phyloP scores from a whole-genome alignment of 2,888 invertebrate genomes.

The Folsomia candida region DNA sequence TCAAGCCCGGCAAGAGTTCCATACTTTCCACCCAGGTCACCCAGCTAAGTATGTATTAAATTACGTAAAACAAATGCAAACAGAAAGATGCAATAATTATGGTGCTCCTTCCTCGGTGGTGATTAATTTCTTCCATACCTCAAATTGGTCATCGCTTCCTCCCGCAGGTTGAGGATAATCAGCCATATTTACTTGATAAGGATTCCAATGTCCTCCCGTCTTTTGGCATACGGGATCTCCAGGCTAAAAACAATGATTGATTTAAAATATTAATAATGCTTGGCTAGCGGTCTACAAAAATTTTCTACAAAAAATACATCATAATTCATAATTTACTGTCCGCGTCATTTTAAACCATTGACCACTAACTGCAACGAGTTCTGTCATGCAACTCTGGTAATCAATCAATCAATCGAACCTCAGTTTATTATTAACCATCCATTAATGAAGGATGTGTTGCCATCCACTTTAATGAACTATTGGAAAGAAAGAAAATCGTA shows the following conservation, averaged over 20 bases:
- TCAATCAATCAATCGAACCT: too few relatives aligned
- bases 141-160: conserved; percentile 85
- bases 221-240: conserved; percentile 61
- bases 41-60: conserved; percentile 56
- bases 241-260: conserved; percentile 24
- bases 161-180: conserved; percentile 57
- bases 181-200: conserved; percentile 57
- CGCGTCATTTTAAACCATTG: too few relatives aligned
- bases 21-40: conserved; percentile 82
- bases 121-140: conserved; percentile 53
- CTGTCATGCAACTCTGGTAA: too few relatives aligned
- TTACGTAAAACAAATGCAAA: not conserved
- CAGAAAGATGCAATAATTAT: too few relatives aligned
- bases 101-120: too few relatives aligned
- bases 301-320: not conserved
- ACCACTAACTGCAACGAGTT: too few relatives aligned
- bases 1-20: conserved; percentile 62
- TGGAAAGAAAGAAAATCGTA: too few relatives aligned
- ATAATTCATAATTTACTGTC: not conserved
- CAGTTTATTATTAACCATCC: too few relatives aligned
- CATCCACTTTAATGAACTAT: too few relatives aligned
- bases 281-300: too few relatives aligned
- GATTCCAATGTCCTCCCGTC: conserved; percentile 75
- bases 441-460: too few relatives aligned
- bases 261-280: not conserved